Conservation (phyloP, 1,140 invertebrate species). For the Phymorhynchus buccinoides region DNA sequence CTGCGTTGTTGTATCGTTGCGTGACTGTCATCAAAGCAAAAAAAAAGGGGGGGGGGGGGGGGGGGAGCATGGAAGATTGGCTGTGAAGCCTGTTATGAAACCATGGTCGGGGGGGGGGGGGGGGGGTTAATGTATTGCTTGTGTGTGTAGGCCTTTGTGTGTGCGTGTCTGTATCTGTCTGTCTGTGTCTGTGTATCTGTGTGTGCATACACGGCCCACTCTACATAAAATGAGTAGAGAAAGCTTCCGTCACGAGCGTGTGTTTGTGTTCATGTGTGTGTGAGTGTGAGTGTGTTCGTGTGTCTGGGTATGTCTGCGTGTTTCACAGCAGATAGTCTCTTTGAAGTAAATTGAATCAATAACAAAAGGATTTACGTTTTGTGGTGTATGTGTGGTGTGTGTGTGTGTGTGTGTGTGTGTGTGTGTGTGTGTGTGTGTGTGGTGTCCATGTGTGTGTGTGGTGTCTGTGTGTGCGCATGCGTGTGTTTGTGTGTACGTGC, state of each 20-base stretch:
- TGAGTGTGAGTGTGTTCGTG: no score
- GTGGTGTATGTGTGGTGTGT: not conserved
- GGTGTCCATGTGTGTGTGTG: no score
- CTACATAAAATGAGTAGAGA: not conserved
- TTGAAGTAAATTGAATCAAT: no score
- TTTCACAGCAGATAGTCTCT: no score
- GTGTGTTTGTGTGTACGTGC: no score
- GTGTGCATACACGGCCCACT: not conserved
- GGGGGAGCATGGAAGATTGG: not conserved
- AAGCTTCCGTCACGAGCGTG: no score
- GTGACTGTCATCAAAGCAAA: not conserved
- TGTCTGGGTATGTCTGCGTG: no score
- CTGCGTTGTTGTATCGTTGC: not conserved
- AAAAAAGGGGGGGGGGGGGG: no score
- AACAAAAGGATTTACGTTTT: not conserved
- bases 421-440: slow-evolving; percentile 4
- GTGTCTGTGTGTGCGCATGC: no score
- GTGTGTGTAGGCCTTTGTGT: slow-evolving; percentile 11
- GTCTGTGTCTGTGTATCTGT: slow-evolving; percentile 19
- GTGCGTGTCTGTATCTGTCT: slow-evolving; percentile 12
- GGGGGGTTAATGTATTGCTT: not conserved
- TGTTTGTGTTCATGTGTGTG: no score
- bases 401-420: slow-evolving; percentile 21
- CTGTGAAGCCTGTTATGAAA: not conserved
- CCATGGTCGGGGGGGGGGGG: not conserved